A percentile compares a stretch with the other conserved stretches of the same genome.
Evolutionary conservation across 1,140 invertebrate genomes (phyloP).

Genomic region (Diabrotica undecimpunctata): DNA sequence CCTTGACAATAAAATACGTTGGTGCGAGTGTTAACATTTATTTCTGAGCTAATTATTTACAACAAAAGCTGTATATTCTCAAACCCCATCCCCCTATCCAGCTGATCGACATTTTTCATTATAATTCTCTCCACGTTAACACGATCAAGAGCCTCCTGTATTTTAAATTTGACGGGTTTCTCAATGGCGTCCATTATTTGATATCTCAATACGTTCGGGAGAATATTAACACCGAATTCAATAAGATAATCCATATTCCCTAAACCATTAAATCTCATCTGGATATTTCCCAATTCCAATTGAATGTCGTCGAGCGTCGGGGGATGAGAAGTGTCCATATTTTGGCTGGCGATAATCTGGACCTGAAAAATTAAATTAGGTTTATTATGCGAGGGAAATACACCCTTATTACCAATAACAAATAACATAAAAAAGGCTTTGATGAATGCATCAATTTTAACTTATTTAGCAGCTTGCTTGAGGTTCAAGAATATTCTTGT

Average conservation of each 20-base stretch:
- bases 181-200: constrained; percentile 81
- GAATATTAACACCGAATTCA: constrained; percentile 71
- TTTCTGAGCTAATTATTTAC: too few species aligned
- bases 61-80: too few species aligned
- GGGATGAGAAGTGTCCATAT: constrained; percentile 69
- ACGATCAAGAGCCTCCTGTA: constrained; percentile 66
- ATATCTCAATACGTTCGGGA: constrained; percentile 78
- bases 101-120: constrained; percentile 60
- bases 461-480: too few species aligned
- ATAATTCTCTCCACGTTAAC: constrained; percentile 70
- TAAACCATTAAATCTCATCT: constrained; percentile 69
- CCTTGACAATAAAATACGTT: too few species aligned
- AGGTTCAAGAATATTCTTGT: too few species aligned
- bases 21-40: too few species aligned
- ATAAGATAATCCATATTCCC: constrained; percentile 77
- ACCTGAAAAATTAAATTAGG: constrained; percentile 37
- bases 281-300: constrained; percentile 78
- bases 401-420: too few species aligned
- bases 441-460: too few species aligned
- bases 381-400: not conserved
- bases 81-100: constrained; percentile 53
- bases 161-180: constrained; percentile 63
- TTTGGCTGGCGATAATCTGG: constrained; percentile 66
- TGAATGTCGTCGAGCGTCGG: constrained; percentile 69
- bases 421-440: too few species aligned